phyloP scores from a whole-genome alignment of 92 coral and sea anemone genomes.

The Phenganax stokvisi region DNA sequence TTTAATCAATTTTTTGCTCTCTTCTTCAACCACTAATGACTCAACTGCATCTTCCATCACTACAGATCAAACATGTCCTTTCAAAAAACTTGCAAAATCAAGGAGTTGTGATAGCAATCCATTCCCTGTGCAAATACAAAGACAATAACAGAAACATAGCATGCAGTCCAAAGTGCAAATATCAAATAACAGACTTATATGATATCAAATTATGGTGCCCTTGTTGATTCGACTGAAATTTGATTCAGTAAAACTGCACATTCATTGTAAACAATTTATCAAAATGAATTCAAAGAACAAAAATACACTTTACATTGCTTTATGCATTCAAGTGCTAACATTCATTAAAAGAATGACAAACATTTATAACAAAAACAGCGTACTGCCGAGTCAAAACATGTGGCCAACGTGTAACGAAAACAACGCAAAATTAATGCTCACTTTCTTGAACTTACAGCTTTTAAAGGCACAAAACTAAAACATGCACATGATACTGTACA shows the following conservation, averaged over 20 bases:
- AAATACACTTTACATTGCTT: neutral
- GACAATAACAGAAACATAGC: neutral
- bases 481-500: too few species aligned
- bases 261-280: neutral
- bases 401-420: too few species aligned
- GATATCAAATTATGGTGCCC: neutral
- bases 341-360: neutral
- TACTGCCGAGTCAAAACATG: too few species aligned
- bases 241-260: neutral
- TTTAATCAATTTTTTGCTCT: slow-evolving; percentile 33
- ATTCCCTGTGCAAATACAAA: slow-evolving; percentile 4
- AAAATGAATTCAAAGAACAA: too few species aligned
- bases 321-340: neutral
- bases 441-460: too few species aligned
- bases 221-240: neutral
- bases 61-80: neutral
- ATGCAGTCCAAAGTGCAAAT: slow-evolving; percentile 1
- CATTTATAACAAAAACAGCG: neutral
- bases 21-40: slow-evolving; percentile 35
- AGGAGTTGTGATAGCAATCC: neutral
- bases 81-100: neutral
- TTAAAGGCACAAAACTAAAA: too few species aligned
- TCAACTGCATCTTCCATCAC: slow-evolving; percentile 36
- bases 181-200: neutral
- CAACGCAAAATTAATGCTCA: too few species aligned